phyloP scores from a whole-genome alignment of 2,113 vertebrate genomes.

The Ardeotis arabs region DNA sequence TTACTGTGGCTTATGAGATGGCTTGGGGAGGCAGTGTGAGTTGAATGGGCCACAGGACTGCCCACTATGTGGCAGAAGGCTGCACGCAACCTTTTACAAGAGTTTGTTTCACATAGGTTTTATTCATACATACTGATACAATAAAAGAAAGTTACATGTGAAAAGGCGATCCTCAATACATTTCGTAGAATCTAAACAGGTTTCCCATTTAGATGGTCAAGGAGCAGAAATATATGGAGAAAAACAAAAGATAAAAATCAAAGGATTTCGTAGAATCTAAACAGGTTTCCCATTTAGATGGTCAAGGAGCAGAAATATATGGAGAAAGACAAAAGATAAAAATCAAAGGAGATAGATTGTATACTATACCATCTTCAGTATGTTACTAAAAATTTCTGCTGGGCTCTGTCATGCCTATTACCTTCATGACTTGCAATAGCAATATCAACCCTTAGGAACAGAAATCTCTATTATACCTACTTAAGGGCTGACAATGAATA shows the following conservation, averaged over 20 bases:
- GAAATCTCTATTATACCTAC: neutral
- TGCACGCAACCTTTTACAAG: neutral
- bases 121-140: neutral
- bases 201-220: neutral
- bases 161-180: neutral
- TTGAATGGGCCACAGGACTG: neutral
- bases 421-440: neutral
- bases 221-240: neutral
- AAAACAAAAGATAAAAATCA: neutral
- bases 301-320: neutral
- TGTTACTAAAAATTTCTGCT: neutral
- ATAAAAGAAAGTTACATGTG: neutral
- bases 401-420: neutral
- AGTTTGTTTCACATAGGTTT: neutral
- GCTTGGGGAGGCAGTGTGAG: neutral
- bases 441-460: neutral
- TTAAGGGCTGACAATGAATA: neutral
- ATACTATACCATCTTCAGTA: neutral
- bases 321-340: neutral
- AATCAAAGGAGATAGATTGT: neutral
- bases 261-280: neutral
- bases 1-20: neutral
- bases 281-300: neutral
- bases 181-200: neutral
- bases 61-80: neutral